Conservation (phyloP, 2,797 vertebrate species). For the Phataginus tricuspis region DNA sequence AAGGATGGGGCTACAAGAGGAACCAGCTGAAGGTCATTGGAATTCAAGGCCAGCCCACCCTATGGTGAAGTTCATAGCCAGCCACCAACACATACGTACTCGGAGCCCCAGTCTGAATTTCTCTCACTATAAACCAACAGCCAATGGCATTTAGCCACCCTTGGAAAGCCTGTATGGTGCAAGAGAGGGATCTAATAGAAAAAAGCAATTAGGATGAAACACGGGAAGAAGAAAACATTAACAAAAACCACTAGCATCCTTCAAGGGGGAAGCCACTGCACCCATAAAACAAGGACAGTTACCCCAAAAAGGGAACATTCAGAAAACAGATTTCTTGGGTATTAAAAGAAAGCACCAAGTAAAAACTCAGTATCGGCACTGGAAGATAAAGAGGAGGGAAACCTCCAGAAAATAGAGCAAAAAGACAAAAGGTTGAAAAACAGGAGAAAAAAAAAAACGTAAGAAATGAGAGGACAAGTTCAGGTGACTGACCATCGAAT, state of each 20-base stretch:
- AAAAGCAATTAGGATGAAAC: not conserved
- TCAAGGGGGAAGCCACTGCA: too few species aligned
- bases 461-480: not conserved
- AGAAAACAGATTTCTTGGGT: not conserved
- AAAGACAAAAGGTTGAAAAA: not conserved
- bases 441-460: not conserved
- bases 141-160: not conserved
- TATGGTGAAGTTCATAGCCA: not conserved
- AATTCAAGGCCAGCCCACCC: not conserved
- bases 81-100: accelerated
- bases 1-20: not conserved
- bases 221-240: not conserved
- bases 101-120: not conserved
- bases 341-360: not conserved
- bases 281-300: not conserved
- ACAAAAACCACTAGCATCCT: not conserved
- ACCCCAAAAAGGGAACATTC: not conserved
- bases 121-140: not conserved
- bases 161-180: not conserved
- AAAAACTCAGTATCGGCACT: not conserved
- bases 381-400: not conserved
- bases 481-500: not conserved
- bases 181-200: not conserved
- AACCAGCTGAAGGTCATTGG: not conserved
- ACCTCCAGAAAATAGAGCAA: not conserved